phyloP scores from a whole-genome alignment of 2,797 vertebrate species.

The Tympanoctomys barrerae region DNA sequence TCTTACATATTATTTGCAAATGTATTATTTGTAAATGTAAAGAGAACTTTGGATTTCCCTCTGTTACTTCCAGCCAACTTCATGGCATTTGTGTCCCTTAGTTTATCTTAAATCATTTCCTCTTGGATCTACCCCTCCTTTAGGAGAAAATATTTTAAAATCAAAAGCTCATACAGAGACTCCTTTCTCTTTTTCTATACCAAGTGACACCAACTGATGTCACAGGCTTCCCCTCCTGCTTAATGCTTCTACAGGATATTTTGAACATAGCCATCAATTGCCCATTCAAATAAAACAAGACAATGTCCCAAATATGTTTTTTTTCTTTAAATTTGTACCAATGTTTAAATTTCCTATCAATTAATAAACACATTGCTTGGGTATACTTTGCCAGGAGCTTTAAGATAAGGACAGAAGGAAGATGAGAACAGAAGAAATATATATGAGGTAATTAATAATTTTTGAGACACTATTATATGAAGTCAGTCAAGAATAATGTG shows the following conservation, averaged over 20 bases:
- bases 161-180: neutral
- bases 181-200: neutral
- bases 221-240: neutral
- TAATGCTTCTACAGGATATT: neutral
- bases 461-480: neutral
- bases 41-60: neutral
- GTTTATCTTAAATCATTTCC: neutral
- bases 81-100: neutral
- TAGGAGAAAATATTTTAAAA: neutral
- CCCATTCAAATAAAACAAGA: constrained; percentile 40
- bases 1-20: too few species aligned
- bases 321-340: neutral
- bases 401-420: neutral
- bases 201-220: neutral
- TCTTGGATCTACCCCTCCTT: neutral
- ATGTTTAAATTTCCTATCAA: neutral
- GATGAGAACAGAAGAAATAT: neutral
- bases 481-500: neutral
- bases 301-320: neutral
- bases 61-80: neutral
- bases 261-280: neutral
- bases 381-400: neutral
- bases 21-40: neutral
- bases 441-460: neutral
- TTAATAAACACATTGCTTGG: neutral